Base-by-base conservation (phyloP, 2,797 vertebrate genomes). In the Schizothorax lantsangensis region DNA sequence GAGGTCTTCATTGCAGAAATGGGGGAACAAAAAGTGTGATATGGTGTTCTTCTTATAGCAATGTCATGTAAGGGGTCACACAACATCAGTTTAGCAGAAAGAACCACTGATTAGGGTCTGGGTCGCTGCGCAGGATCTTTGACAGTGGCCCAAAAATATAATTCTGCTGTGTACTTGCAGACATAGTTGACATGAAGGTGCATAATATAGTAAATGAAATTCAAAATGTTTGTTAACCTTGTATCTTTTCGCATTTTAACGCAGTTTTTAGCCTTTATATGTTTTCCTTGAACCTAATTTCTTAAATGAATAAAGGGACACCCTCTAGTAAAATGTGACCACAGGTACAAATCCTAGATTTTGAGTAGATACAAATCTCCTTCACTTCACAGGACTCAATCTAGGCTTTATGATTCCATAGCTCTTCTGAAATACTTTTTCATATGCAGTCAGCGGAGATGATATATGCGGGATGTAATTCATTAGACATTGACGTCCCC, bases 391-490 rank as follows among this genome's bases (percentile, higher is more conserved):
- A 11, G 49, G 66, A 38, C 66, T 38, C 17, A 38, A 4, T 10
- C 33, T 38, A 69, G 45, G 21, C 45, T 57, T 43, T 40, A 45
- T 69, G 23, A 38, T 38, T 83, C 19, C 19, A 66, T 45, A 62
- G 7, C 10, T 81, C 72, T 47, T 82, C 3, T 81, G 26, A 80
- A 81, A 57, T 15, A 1, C 12, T 71, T 74, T 87, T 86, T 79
- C 43, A 80, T 14, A 83, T 81, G 77, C 62, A 30, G 87, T 81
- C 83, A 84, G 68, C 30, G 10, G 33, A 57, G 74, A 86, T 68
- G 38, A 57, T 30, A 54, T 82, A 72, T 68, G 79, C 19, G 26
- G 68, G 81, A 84, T 83, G 74, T 66, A 84, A 87, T 85, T 87
- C 72, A 73, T 83, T 77, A 83, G 62, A 78, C n/a, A 26, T 54